Base-by-base conservation (phyloP, 30 jellyfish, hydroid and myxozoan species). In the Pelagia noctiluca region DNA sequence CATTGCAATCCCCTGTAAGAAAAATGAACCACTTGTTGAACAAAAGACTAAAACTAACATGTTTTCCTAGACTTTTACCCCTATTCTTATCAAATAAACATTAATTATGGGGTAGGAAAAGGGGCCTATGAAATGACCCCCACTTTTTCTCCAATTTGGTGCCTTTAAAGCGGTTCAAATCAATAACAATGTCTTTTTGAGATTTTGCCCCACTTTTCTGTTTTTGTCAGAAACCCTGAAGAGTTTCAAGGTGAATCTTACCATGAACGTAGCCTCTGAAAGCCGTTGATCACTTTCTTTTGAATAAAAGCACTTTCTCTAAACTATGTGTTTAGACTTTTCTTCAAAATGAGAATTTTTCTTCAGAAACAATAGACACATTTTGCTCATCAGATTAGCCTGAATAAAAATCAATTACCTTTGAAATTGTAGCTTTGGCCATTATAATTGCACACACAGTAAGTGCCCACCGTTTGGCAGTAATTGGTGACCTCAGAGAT, bases 1-100 rank as follows among this genome's bases (percentile, higher is more conserved):
- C 84, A 5, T 50, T 75, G 71, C 97, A 88, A 21, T 50, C 28
- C 53, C 19, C 93, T 48, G 64, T 18, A 79, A 81, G 72, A 24
- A 19, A 75, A 65, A 48, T 3, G 42, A 4, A 28, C 13, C 19
- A 47, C 23, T 42, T 5, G 12, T 8, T 42, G 12, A 5, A 8
- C 16, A 5, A 8, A 42, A 42, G 8, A 5, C 16, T 42, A 5
- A 42, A 42, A 42, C 57, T 42, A 16, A 16, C 8, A 8, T 42
- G 12, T 16, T 16, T 42, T 8, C 57, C 16, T 42, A 5, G 57
- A 16, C 57, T 42, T 42, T 42, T 42, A n/a, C n/a, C n/a, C 57
- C 16, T 8, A 16, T 42, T 42, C 57, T 5, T 42, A 16, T 42
- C 8, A 5, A 42, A 42, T 42, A 42, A 8, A 42, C 12, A 42